Evolutionary conservation across 2,797 vertebrate species (phyloP).

Genomic region (Anableps anableps): DNA sequence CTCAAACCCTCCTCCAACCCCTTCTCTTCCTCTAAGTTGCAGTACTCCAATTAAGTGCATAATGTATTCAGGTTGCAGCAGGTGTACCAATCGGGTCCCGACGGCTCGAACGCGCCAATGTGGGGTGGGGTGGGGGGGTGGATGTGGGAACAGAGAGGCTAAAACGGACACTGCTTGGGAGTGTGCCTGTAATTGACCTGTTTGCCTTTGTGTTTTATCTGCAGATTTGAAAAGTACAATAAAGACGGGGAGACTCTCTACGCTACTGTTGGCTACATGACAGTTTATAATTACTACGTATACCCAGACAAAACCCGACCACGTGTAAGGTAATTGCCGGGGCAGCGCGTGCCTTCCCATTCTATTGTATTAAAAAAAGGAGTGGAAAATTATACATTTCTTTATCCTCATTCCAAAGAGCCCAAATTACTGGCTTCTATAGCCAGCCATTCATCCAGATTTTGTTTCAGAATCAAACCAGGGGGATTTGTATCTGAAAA

Average conservation of each 20-base stretch:
- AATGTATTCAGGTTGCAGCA: slow-evolving; percentile 99
- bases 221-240: slow-evolving; percentile 99
- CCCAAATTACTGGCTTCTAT: slow-evolving; percentile 84
- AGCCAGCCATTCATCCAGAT: slow-evolving; percentile 77
- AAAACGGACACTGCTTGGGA: slow-evolving; percentile 97
- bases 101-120: slow-evolving; percentile 93
- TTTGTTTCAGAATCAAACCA: slow-evolving; percentile 76
- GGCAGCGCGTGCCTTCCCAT: slow-evolving; percentile 95
- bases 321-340: slow-evolving; percentile 99
- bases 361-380: slow-evolving; percentile 84
- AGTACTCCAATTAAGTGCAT: slow-evolving; percentile 99
- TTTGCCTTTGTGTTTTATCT: slow-evolving; percentile 99
- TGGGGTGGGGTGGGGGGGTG: slow-evolving; percentile 47
- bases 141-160: slow-evolving; percentile 83
- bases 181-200: slow-evolving; percentile 99
- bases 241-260: slow-evolving; percentile 99
- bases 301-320: slow-evolving; percentile 99
- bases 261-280: slow-evolving; percentile 99
- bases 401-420: slow-evolving; percentile 80
- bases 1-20: slow-evolving; percentile 87
- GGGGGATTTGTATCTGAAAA: slow-evolving; percentile 76
- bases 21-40: slow-evolving; percentile 92
- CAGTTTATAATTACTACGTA: slow-evolving; percentile 99
- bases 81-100: slow-evolving; percentile 96
- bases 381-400: slow-evolving; percentile 86